Percentiles rank a stretch among this genome's conserved stretches.
These are phyloP conservation scores for Cephus rjabovi DNA, from an alignment of 2,888 invertebrate genomes.

Conservation along the genomic window DNA sequence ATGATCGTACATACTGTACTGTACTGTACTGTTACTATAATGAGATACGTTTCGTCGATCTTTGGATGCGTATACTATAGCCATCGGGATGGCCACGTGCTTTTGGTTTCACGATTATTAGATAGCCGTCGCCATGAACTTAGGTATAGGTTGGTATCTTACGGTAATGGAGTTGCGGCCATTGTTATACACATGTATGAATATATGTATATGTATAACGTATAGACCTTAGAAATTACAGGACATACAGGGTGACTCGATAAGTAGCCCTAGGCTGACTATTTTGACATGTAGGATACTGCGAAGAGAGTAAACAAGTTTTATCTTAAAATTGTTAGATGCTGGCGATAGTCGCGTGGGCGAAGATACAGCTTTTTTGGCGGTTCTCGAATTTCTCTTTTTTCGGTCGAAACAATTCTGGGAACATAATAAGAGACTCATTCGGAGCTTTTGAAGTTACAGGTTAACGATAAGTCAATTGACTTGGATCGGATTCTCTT, in stretches of 20 bases:
- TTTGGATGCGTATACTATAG: background rate
- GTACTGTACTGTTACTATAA: background rate
- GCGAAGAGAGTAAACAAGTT: background rate
- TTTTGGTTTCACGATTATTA: background rate
- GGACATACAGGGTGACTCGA: background rate
- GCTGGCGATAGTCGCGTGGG: background rate
- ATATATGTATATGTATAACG: background rate
- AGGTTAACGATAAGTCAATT: background rate
- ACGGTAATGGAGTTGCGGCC: background rate
- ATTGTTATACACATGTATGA: background rate
- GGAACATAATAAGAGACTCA: background rate
- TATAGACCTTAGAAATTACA: background rate
- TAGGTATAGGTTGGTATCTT: background rate
- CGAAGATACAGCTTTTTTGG: background rate
- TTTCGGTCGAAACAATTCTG: background rate
- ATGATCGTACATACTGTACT: constrained; percentile 26
- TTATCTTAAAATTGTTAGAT: background rate
- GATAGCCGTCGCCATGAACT: background rate
- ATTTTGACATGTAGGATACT: background rate
- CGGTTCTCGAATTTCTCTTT: background rate
- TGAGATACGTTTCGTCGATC: background rate
- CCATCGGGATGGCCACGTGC: background rate
- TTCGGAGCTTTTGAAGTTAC: background rate
- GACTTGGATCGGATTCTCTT: background rate
- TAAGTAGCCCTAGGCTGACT: background rate